Evolutionary conservation across 2,113 vertebrate genomes (phyloP), one percentile per base, ranked within the genome.

Genomic region (Mus spicilegus): DNA sequence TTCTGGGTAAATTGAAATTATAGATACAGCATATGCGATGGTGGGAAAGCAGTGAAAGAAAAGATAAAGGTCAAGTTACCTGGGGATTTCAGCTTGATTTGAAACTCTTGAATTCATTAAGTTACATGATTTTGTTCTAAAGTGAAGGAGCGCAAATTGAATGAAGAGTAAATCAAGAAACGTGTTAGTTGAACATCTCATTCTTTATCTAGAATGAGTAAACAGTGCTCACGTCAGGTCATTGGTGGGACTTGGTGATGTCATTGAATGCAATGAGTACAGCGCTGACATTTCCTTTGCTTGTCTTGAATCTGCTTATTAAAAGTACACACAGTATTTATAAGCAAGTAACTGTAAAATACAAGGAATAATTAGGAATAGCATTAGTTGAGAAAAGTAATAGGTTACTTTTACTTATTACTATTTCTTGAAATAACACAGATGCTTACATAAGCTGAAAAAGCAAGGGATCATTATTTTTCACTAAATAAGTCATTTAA

Each of bases 401-500:
- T 9, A 14, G 5, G 92, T 5, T 16, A 42, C n/a, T 58, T 30
- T 49, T 91, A 46, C 61, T 63, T 77, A 73, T 14, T 81, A 51
- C 36, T 72, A 19, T 87, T 72, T 81, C 67, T 84, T 93, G n/a
- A 82, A 91, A 91, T 91, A 28, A n/a, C 82, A 91, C 73, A 85
- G 91, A 24, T 85, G 20, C 88, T 72, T 77, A 51, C 26, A 67
- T 84, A 67, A 91, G 87, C 36, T 58, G 26, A 89, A 54, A 63
- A 77, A 51, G 16, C 28, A 93, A 14, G 1, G 42, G 72, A 90
- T 36, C 12, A 72, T 28, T 94, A 67, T 94, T 95, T 90, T 89
- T 93, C 30, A 95, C 12, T 30, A 82, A 86, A 75, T 94, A 91
- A 78, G 58, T 94, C 56, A 26, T 13, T 87, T 22, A 89, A 94